Evolutionary conservation across 2,888 invertebrate genomes (phyloP).

Genomic region (Polyommatus iphigenia): DNA sequence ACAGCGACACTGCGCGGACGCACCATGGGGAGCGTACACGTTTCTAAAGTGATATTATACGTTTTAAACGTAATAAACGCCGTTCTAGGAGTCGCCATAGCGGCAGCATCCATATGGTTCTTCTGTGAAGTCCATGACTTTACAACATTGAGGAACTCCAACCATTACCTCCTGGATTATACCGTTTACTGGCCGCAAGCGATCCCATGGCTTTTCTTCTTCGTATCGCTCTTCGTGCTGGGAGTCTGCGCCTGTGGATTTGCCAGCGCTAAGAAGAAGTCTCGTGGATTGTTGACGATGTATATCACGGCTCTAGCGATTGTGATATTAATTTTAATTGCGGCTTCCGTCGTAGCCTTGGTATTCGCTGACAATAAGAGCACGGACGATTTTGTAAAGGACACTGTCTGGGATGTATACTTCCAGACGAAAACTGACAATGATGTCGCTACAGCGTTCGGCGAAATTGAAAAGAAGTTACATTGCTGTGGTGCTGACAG

Average conservation of each 20-base stretch:
- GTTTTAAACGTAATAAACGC: constrained; percentile 58
- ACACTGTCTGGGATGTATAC: constrained; percentile 69
- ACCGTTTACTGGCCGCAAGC: constrained; percentile 72
- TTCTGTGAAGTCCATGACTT: constrained; percentile 60
- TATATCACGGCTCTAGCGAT: constrained; percentile 55
- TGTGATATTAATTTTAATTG: constrained; percentile 51
- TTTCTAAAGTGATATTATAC: constrained; percentile 47
- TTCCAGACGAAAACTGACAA: constrained; percentile 57
- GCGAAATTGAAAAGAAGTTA: constrained; percentile 59
- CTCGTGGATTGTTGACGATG: constrained; percentile 52
- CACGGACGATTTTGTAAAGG: constrained; percentile 64
- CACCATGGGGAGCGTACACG: constrained; percentile 46
- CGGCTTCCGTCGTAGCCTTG: constrained; percentile 56
- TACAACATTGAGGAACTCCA: constrained; percentile 59
- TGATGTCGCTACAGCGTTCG: constrained; percentile 54
- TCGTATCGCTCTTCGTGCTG: constrained; percentile 59
- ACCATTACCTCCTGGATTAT: constrained; percentile 70
- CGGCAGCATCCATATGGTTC: constrained; percentile 62
- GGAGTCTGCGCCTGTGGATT: constrained; percentile 62
- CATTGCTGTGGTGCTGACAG: constrained; percentile 71
- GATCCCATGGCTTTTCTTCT: constrained; percentile 68
- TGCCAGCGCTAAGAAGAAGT: constrained; percentile 57
- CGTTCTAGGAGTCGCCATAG: constrained; percentile 55
- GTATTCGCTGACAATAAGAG: constrained; percentile 61
- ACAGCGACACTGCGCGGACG: constrained; percentile 41